Evolutionary conservation across 2,113 vertebrate species (phyloP).

Genomic region (Alethe castanea): DNA sequence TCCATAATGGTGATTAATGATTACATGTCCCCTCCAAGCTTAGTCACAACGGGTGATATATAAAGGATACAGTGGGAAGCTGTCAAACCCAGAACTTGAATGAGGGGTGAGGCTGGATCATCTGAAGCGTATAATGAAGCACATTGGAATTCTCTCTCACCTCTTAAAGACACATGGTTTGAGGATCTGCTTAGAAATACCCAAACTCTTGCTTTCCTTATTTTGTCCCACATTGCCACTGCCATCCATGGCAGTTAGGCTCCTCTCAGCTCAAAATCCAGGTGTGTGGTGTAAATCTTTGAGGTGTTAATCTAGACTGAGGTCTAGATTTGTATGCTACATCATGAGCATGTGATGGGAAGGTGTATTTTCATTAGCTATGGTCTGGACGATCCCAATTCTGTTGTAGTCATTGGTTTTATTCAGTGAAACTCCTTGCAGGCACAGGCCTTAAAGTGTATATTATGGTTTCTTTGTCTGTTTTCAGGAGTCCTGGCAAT

Average conservation of each 20-base stretch:
- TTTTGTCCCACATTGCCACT: neutral
- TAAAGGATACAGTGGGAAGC: conserved; percentile 44
- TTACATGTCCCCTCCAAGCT: conserved; percentile 20
- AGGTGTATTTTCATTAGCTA: neutral
- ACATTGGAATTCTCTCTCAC: neutral
- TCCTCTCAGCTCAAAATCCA: neutral
- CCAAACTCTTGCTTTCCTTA: neutral
- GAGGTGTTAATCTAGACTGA: neutral
- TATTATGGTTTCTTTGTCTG: neutral
- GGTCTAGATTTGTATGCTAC: neutral
- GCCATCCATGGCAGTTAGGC: neutral
- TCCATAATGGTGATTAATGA: conserved; percentile 44
- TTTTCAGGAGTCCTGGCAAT: neutral
- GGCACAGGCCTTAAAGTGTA: neutral
- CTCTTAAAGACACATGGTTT: neutral
- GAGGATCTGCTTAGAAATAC: neutral
- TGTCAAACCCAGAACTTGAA: conserved; percentile 25
- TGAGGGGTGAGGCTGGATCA: neutral
- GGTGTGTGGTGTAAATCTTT: neutral
- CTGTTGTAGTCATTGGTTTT: neutral
- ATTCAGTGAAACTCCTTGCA: neutral
- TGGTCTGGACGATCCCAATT: neutral
- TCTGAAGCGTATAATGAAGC: neutral
- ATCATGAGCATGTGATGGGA: neutral
- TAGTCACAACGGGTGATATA: conserved; percentile 47